phyloP scores from a whole-genome alignment of 2,113 vertebrate species.

The Istiophorus platypterus region DNA sequence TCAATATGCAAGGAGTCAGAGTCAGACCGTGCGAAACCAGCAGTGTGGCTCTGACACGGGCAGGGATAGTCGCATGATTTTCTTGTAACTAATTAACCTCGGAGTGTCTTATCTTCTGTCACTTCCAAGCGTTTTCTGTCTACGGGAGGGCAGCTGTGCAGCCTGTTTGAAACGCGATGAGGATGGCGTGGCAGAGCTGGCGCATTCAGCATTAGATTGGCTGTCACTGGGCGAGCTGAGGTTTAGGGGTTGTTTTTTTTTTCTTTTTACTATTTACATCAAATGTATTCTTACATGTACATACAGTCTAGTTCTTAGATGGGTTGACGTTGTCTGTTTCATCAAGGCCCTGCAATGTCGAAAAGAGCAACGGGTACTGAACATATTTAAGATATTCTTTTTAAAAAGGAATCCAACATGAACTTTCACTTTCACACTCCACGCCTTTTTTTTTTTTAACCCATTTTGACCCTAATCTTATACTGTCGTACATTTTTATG shows the following conservation, averaged over 20 bases:
- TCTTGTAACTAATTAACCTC: conserved; percentile 52
- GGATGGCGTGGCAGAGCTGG: not conserved
- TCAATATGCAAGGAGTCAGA: conserved; percentile 24
- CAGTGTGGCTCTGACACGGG: conserved; percentile 34
- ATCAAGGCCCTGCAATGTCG: conserved; percentile 37
- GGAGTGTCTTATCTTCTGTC: not conserved
- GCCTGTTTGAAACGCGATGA: not conserved
- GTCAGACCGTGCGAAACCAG: conserved; percentile 31
- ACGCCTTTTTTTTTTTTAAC: not conserved
- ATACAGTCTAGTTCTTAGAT: conserved; percentile 54
- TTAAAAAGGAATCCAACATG: conserved; percentile 18
- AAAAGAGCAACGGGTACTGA: conserved; percentile 46
- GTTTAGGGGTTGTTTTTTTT: conserved; percentile 1
- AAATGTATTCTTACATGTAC: conserved; percentile 61
- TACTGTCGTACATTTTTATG: not conserved
- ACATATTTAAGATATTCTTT: conserved; percentile 24
- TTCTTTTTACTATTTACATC: conserved; percentile 31
- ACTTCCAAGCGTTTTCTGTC: conserved; percentile 18
- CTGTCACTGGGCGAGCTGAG: conserved; percentile 4
- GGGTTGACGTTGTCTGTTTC: conserved; percentile 67
- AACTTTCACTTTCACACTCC: not conserved
- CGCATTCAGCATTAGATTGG: conserved; percentile 6
- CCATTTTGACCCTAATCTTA: not conserved
- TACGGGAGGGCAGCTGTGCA: conserved; percentile 31
- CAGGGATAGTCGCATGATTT: conserved; percentile 52